Evolutionary conservation across 2,888 invertebrate species (phyloP).

Genomic region (Horisme vitalbata): DNA sequence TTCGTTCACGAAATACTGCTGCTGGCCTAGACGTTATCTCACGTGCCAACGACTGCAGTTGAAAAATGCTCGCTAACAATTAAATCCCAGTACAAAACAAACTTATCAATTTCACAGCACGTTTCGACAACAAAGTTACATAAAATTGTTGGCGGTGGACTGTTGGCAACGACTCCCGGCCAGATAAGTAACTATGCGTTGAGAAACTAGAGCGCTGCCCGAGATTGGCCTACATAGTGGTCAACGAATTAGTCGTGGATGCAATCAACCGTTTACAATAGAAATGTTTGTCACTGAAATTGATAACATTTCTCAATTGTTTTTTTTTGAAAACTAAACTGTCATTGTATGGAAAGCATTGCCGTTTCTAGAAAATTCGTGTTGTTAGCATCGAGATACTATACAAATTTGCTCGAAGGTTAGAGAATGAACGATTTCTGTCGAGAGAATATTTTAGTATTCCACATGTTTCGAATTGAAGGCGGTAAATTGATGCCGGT

Average conservation of each 20-base stretch:
- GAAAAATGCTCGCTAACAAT: slow-evolving; percentile 34
- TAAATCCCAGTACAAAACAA: slow-evolving; percentile 49
- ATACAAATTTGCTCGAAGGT: neutral
- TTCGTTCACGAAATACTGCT: slow-evolving; percentile 4
- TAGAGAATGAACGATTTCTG: no score
- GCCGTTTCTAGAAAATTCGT: slow-evolving; percentile 3
- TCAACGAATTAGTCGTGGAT: slow-evolving; percentile 70
- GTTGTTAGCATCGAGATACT: neutral
- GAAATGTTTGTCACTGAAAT: slow-evolving; percentile 66
- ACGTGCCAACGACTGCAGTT: slow-evolving; percentile 23
- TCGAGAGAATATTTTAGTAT: no score
- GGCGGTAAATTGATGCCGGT: no score
- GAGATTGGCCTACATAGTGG: slow-evolving; percentile 75
- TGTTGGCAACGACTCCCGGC: slow-evolving; percentile 72
- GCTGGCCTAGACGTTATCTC: slow-evolving; percentile 25
- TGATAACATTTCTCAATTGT: slow-evolving; percentile 65
- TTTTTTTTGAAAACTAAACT: slow-evolving; percentile 29
- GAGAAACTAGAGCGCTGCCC: slow-evolving; percentile 76
- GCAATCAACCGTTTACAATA: slow-evolving; percentile 72
- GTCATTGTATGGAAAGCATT: neutral
- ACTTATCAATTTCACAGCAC: slow-evolving; percentile 68
- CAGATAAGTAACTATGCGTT: slow-evolving; percentile 73
- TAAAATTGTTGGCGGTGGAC: slow-evolving; percentile 69
- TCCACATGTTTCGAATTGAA: no score
- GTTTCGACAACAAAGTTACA: slow-evolving; percentile 79